phyloP scores from a whole-genome alignment of 2,113 vertebrate genomes.

The Grallaria varia region DNA sequence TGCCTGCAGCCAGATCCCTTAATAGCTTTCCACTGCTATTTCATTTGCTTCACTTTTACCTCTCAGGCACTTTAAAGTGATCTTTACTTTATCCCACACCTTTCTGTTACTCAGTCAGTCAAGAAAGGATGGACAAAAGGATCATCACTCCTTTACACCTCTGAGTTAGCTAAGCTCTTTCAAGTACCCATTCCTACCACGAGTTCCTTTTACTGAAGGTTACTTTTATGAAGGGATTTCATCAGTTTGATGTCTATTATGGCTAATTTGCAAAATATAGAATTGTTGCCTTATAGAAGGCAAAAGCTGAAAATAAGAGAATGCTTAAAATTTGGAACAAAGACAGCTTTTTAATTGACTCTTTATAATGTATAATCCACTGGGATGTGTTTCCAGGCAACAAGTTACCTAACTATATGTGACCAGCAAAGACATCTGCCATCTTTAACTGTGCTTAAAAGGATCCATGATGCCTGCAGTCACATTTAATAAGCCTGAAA shows the following conservation, averaged over 20 bases:
- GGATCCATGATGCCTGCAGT: background rate
- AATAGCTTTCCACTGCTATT: constrained; percentile 1
- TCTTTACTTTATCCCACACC: background rate
- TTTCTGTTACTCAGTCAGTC: constrained; percentile 14
- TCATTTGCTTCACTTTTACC: constrained; percentile 29
- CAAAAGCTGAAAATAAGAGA: background rate
- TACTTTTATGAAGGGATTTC: background rate
- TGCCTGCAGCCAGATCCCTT: constrained; percentile 30
- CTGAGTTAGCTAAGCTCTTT: background rate
- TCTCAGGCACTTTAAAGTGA: background rate
- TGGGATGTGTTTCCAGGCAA: constrained; percentile 44
- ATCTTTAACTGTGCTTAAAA: constrained; percentile 10
- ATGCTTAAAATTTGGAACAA: background rate
- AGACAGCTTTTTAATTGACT: constrained; percentile 24
- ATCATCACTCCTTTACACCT: background rate
- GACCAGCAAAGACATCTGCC: constrained; percentile 22
- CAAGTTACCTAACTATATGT: constrained; percentile 30
- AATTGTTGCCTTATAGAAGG: background rate
- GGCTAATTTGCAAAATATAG: background rate
- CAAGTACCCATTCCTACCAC: background rate
- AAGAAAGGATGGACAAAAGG: background rate
- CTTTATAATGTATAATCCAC: background rate
- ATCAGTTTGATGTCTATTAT: background rate
- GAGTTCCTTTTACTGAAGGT: background rate
- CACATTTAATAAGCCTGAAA: background rate